A percentile compares a stretch with the other conserved stretches of the same genome.
These are phyloP conservation scores for Heterodera filipjevi DNA, from an alignment of 2,888 invertebrate genomes.

Conservation along the genomic window DNA sequence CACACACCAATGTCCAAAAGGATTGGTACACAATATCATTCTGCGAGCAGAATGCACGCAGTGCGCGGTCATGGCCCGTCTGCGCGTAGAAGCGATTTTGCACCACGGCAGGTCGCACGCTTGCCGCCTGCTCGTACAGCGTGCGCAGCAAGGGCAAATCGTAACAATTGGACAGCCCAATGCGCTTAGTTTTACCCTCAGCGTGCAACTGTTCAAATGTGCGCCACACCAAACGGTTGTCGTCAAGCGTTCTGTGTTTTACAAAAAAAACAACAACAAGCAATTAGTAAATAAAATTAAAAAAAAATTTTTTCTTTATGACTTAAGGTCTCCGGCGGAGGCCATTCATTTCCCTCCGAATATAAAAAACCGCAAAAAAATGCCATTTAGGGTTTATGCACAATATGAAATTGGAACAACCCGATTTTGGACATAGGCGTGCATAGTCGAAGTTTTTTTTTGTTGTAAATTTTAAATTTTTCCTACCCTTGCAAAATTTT, in stretches of 20 bases:
- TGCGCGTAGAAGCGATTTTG: conserved; percentile 36
- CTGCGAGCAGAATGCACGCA: conserved; percentile 32
- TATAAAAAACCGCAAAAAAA: no score
- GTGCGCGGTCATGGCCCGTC: conserved; percentile 27
- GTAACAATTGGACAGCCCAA: conserved; percentile 37
- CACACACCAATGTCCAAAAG: conserved; percentile 38
- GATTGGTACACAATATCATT: conserved; percentile 35
- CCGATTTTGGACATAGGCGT: no score
- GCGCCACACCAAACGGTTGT: conserved; percentile 33
- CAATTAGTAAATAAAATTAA: neutral
- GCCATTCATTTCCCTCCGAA: no score
- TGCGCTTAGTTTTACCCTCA: conserved; percentile 35
- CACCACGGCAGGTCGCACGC: conserved; percentile 32
- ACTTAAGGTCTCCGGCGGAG: no score
- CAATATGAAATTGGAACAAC: no score
- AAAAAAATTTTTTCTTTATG: neutral
- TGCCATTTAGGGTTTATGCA: no score
- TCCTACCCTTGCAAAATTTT: neutral
- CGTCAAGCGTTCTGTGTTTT: conserved; percentile 29
- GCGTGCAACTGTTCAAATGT: conserved; percentile 35
- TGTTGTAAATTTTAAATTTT: no score
- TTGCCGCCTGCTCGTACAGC: conserved; percentile 30
- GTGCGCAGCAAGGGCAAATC: conserved; percentile 24
- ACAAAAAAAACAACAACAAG: no score
- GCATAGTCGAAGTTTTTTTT: no score